Base-by-base conservation (phyloP, 2,888 invertebrate genomes). In the Ephialtes manifestator region DNA sequence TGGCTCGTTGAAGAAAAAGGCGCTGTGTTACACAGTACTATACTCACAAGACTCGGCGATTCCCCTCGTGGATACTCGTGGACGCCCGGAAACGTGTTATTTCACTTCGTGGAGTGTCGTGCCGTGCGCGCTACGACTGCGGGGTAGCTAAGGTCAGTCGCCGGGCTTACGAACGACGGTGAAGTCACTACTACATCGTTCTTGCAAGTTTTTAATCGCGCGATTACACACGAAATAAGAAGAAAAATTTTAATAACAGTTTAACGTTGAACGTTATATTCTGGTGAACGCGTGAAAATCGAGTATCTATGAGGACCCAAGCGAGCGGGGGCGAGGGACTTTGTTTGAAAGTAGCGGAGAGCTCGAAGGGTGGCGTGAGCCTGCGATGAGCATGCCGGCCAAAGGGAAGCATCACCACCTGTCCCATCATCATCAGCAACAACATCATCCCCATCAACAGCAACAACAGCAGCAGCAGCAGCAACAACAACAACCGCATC, bases 331-430 rank as follows among this genome's bases (percentile, higher is more conserved):
- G 85, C 88, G 89, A 87, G 87, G 87, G 88, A 89, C 90, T 90
- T 91, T 88, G 87, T 89, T 89, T 87, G 90, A 90, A 90, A 90
- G 87, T 88, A 89, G 90, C 86, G 90, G 90, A 89, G 86, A 90
- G 90, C 86, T 90, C 88, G 67, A 89, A 89, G 86, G 89, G 89
- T 88, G 90, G 87, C 83, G 87, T 86, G 89, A 90, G 89, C 87
- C 84, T 90, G 90, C 90, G 90, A 91, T 93, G 92, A 93, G 91
- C 87, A 93, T 93, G 93, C 91, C 92, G 90, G 89, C 89, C 84
- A 92, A 92, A 88, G 92, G 92, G 84, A 92, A 92, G 85, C 91
- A 92, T 83, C 91, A 91, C 87, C 92, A 92, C 79, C 88, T 89
- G 87, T 83, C 91, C 87, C 92, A 91, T 78, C 91, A 92, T 74